Percentiles rank a stretch among this genome's conserved stretches.
phyloP scores from a whole-genome alignment of 2,888 invertebrate genomes.

The Tachina fera region DNA sequence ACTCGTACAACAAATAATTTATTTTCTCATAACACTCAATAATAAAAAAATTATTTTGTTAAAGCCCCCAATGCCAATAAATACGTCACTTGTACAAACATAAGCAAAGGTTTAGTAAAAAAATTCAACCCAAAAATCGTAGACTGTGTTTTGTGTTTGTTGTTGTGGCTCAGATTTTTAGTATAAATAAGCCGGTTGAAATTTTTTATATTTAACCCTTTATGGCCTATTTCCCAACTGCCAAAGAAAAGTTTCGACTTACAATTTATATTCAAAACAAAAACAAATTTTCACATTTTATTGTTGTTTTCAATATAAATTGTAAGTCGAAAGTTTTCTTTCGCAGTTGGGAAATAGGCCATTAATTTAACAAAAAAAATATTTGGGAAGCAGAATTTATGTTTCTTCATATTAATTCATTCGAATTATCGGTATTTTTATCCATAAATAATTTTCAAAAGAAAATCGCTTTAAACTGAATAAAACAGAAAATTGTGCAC shows the following conservation, averaged over 20 bases:
- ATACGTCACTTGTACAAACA: conserved; percentile 54
- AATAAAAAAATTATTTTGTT: conserved; percentile 30
- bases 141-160: conserved; percentile 11
- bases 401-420: no score
- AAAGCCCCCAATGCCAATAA: conserved; percentile 69
- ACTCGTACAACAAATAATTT: background rate
- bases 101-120: conserved; percentile 14
- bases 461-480: no score
- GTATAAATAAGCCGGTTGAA: conserved; percentile 1
- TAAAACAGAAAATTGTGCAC: no score
- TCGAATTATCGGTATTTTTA: no score
- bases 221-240: no score
- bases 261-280: no score
- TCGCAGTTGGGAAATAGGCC: no score
- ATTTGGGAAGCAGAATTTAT: background rate
- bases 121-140: conserved; percentile 20
- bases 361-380: background rate
- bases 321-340: no score
- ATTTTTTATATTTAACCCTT: conserved; percentile 33
- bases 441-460: no score
- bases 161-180: conserved; percentile 6
- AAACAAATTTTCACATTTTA: no score
- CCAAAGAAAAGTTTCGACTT: no score
- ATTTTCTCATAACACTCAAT: background rate
- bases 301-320: no score